phyloP scores from a whole-genome alignment of 2,888 invertebrate genomes.

The Nephrotoma flavescens region DNA sequence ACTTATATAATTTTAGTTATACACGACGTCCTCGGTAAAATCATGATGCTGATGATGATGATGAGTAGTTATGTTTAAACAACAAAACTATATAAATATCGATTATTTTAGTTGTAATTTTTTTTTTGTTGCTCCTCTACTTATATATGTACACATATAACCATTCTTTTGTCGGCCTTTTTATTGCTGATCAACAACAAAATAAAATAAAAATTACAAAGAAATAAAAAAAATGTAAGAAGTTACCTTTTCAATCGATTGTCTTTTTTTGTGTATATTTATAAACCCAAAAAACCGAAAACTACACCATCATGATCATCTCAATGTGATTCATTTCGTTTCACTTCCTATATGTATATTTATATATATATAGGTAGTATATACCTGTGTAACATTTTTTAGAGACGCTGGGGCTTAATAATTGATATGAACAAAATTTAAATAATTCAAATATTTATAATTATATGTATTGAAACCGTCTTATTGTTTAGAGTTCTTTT shows the following conservation, averaged over 20 bases:
- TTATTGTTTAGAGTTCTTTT: neutral
- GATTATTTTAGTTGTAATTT: neutral
- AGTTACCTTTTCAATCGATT: constrained; percentile 4
- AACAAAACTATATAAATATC: neutral
- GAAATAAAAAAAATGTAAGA: neutral
- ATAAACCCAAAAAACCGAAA: neutral
- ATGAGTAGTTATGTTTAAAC: neutral
- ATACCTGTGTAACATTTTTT: neutral
- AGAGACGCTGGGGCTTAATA: neutral
- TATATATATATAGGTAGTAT: neutral
- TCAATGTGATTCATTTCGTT: neutral
- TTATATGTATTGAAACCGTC: neutral
- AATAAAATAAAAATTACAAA: constrained; percentile 2
- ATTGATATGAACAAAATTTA: neutral
- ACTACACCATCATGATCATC: constrained; percentile 2
- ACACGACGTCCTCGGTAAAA: neutral
- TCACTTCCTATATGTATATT: neutral
- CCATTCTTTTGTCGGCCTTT: constrained; percentile 1
- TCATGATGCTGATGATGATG: neutral
- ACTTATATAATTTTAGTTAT: neutral
- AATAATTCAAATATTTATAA: neutral
- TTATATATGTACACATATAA: neutral
- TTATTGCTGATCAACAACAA: constrained; percentile 4
- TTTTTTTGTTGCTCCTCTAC: neutral
- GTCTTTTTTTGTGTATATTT: neutral